Conservation (phyloP, 2,797 vertebrate genomes). For the Falco biarmicus region DNA sequence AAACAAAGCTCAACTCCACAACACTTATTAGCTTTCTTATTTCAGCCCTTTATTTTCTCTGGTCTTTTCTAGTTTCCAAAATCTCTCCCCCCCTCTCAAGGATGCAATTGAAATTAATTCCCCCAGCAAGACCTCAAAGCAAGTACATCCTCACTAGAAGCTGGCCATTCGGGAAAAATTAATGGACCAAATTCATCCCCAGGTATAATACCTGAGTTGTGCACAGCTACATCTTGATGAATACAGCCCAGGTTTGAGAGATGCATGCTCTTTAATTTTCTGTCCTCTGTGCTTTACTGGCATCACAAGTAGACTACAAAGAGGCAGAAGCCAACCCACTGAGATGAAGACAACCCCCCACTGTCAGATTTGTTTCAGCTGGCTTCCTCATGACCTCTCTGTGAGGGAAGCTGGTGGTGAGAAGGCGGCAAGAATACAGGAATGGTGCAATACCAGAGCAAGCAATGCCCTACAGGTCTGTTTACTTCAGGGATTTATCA, state of each 20-base stretch:
- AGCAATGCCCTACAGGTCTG: not conserved
- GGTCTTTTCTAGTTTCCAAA: not conserved
- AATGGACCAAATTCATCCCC: not conserved
- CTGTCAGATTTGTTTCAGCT: not conserved
- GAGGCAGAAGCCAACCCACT: not conserved
- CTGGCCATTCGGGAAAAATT: not conserved
- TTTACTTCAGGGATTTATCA: not conserved
- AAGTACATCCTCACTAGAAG: not conserved
- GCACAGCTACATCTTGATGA: not conserved
- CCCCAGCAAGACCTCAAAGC: not conserved
- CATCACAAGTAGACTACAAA: not conserved
- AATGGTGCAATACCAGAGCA: not conserved
- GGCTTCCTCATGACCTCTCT: not conserved
- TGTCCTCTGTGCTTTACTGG: not conserved
- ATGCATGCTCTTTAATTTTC: not conserved
- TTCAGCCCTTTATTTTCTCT: not conserved
- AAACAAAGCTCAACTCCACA: not conserved
- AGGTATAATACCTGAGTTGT: not conserved
- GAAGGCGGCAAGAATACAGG: not conserved
- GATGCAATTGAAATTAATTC: slow-evolving; percentile 10
- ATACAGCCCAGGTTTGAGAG: not conserved
- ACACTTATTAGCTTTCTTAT: not conserved
- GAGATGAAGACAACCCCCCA: not conserved
- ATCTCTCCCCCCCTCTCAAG: not conserved
- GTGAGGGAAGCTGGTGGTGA: not conserved